Percentiles rank a stretch among this genome's conserved stretches.
phyloP scores from a whole-genome alignment of 2,888 invertebrate genomes.

The Napeogenes inachia region DNA sequence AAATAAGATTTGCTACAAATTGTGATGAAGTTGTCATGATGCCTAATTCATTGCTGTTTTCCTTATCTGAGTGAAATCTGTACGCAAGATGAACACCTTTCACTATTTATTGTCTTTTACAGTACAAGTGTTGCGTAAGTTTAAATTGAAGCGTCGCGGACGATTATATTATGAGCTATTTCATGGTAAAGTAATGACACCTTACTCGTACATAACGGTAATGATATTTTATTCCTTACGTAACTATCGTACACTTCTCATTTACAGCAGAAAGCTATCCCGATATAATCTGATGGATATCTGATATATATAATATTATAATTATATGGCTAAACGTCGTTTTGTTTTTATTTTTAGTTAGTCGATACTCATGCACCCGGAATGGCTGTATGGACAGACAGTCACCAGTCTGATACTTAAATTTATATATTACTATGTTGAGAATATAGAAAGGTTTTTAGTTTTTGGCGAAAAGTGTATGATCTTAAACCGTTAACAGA shows the following conservation, averaged over 20 bases:
- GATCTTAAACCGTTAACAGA: too few relatives aligned
- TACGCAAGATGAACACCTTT: slow-evolving; percentile 22
- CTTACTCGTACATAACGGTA: neutral
- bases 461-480: too few relatives aligned
- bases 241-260: neutral
- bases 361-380: too few relatives aligned
- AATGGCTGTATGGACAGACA: too few relatives aligned
- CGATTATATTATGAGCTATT: slow-evolving; percentile 8
- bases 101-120: slow-evolving; percentile 25
- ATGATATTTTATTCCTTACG: neutral
- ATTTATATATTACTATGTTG: too few relatives aligned
- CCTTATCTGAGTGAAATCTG: slow-evolving; percentile 16
- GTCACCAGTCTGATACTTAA: too few relatives aligned
- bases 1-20: neutral
- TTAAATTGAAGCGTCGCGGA: slow-evolving; percentile 6
- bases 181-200: slow-evolving; percentile 5
- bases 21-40: neutral
- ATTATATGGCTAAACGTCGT: too few relatives aligned
- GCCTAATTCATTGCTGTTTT: slow-evolving; percentile 2
- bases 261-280: too few relatives aligned
- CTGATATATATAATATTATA: neutral
- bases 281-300: neutral
- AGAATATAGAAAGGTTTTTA: too few relatives aligned
- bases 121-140: slow-evolving; percentile 25
- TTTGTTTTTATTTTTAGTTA: too few relatives aligned